Conservation (phyloP, 2,113 vertebrate genomes). For the Sebastes schlegelii region DNA sequence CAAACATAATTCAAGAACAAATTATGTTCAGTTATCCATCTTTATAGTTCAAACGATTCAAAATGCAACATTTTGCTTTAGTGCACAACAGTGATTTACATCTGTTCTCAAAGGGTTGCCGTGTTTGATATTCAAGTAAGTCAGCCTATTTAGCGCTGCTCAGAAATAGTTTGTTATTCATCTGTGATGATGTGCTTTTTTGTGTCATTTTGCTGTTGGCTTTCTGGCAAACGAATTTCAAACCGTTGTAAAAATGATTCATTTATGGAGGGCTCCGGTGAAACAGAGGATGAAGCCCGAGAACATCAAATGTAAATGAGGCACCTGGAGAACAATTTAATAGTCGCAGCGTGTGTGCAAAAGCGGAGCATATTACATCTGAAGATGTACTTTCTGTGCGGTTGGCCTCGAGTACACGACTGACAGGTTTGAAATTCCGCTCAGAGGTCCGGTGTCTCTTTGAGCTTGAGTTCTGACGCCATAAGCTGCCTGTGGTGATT, state of each 20-base stretch:
- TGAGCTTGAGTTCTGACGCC: constrained; percentile 41
- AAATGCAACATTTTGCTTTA: constrained; percentile 26
- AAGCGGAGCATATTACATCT: constrained; percentile 17
- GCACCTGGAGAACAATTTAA: constrained; percentile 23
- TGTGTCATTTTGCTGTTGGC: constrained; percentile 15
- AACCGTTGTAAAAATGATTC: constrained; percentile 23
- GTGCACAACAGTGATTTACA: constrained; percentile 26
- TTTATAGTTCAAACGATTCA: constrained; percentile 19
- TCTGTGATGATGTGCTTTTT: constrained; percentile 8
- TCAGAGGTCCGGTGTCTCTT: constrained; percentile 36
- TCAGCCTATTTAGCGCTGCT: constrained; percentile 13
- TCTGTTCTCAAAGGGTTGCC: constrained; percentile 4
- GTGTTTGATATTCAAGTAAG: constrained; percentile 36
- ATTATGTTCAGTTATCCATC: constrained; percentile 4
- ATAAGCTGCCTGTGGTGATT: constrained; percentile 17
- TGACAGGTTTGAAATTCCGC: constrained; percentile 36
- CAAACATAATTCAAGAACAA: background rate
- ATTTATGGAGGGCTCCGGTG: background rate
- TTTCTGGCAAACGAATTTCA: constrained; percentile 5
- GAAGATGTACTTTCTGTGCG: constrained; percentile 31
- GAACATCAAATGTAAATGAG: constrained; percentile 33
- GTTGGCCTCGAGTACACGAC: constrained; percentile 14
- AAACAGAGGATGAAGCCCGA: constrained; percentile 20
- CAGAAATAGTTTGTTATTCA: constrained; percentile 31
- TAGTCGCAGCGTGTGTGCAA: constrained; percentile 13